These are phyloP conservation scores for Rhinichthys klamathensis DNA, from an alignment of 2,113 vertebrate genomes.

Conservation along the genomic window DNA sequence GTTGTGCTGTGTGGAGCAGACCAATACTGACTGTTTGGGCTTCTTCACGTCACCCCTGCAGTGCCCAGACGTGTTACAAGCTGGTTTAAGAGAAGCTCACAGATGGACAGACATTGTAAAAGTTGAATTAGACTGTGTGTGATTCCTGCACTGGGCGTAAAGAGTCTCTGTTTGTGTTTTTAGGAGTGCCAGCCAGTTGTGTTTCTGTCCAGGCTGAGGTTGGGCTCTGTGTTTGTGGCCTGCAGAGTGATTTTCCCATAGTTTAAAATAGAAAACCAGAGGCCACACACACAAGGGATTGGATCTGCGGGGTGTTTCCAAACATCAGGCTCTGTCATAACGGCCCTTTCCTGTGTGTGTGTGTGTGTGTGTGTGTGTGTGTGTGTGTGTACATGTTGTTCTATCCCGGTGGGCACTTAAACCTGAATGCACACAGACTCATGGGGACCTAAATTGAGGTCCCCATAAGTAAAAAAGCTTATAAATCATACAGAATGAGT, in stretches of 20 bases:
- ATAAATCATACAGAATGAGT: too few relatives aligned
- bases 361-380: too few relatives aligned
- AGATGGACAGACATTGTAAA: constrained; percentile 8
- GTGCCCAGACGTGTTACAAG: neutral
- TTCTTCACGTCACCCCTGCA: neutral
- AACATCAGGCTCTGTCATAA: constrained; percentile 56
- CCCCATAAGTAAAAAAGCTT: too few relatives aligned
- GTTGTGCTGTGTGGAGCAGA: neutral
- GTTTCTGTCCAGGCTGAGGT: neutral
- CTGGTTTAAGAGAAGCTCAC: neutral
- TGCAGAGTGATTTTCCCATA: constrained; percentile 28
- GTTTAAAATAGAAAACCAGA: constrained; percentile 37
- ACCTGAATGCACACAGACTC: too few relatives aligned
- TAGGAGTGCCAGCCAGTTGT: neutral
- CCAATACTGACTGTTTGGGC: neutral
- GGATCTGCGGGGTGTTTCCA: constrained; percentile 50
- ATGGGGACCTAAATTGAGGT: too few relatives aligned
- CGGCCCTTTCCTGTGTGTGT: constrained; percentile 41
- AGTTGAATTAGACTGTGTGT: neutral
- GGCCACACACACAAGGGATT: constrained; percentile 57
- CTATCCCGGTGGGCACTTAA: too few relatives aligned
- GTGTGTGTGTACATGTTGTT: too few relatives aligned
- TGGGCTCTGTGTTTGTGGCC: neutral
- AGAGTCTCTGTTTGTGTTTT: constrained; percentile 2
- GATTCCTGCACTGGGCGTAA: constrained; percentile 2